These are phyloP conservation scores for Aspidiotus rigidus DNA, from an alignment of 2,888 invertebrate genomes.

Conservation along the genomic window DNA sequence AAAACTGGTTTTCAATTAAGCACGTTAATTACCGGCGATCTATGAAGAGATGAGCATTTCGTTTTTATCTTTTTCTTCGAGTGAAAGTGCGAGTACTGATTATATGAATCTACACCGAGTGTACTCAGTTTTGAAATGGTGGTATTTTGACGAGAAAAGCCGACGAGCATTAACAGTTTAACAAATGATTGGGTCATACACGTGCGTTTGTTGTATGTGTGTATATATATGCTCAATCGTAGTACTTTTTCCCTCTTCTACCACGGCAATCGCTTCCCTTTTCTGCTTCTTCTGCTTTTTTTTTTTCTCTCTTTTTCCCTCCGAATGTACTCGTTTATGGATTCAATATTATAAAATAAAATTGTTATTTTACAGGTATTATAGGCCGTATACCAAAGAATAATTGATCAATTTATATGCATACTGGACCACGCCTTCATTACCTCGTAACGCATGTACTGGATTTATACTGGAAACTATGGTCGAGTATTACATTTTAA, in stretches of 20 bases:
- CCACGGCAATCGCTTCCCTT: no score
- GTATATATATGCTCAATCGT: no score
- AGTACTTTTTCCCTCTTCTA: no score
- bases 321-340: background rate
- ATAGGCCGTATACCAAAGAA: background rate
- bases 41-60: background rate
- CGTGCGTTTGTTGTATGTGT: background rate
- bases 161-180: no score
- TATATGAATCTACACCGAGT: background rate
- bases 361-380: background rate
- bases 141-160: background rate
- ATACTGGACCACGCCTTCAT: conserved; percentile 31
- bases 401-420: conserved; percentile 31
- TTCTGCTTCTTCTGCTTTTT: background rate
- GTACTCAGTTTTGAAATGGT: background rate
- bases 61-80: background rate
- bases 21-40: background rate
- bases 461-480: no score
- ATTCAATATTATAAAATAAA: background rate
- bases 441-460: conserved; percentile 9
- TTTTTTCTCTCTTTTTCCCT: background rate
- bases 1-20: background rate
- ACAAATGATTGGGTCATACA: background rate
- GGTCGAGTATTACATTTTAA: no score
- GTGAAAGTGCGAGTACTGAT: background rate